Percentiles rank a stretch among this genome's conserved stretches.
These are phyloP conservation scores for Physella acuta DNA, from an alignment of 1,140 invertebrate genomes.

Conservation along the genomic window DNA sequence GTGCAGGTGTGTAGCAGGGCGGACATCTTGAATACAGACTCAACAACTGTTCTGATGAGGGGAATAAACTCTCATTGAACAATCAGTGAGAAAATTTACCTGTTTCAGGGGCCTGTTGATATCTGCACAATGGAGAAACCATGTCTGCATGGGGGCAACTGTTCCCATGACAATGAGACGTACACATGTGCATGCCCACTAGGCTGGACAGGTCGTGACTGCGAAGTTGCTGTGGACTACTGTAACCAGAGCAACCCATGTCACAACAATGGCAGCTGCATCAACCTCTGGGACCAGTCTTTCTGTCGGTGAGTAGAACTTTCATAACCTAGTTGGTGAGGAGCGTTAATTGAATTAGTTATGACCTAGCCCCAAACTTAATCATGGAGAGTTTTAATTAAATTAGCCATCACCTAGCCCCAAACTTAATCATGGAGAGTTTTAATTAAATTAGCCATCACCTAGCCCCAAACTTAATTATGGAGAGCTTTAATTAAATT, in stretches of 20 bases:
- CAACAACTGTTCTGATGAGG: not conserved
- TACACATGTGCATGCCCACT: slow-evolving; percentile 3
- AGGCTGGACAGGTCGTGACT: slow-evolving; percentile 5
- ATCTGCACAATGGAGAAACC: not conserved
- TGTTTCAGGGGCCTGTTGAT: slow-evolving; percentile 5
- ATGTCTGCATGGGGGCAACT: slow-evolving; percentile 6
- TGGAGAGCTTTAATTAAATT: too few relatives aligned
- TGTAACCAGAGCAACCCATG: slow-evolving; percentile 1
- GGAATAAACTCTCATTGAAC: not conserved
- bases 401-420: too few relatives aligned
- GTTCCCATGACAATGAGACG: not conserved
- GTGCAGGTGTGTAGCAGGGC: too few relatives aligned
- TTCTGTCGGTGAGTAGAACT: slow-evolving; percentile 21
- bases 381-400: too few relatives aligned
- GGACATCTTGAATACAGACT: too few relatives aligned
- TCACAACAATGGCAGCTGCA: slow-evolving; percentile 3
- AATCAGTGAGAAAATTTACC: not conserved
- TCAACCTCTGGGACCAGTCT: not conserved
- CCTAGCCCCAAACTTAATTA: too few relatives aligned
- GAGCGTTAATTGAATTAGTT: too few relatives aligned
- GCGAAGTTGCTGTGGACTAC: not conserved
- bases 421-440: too few relatives aligned
- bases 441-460: too few relatives aligned
- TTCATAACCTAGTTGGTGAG: too few relatives aligned
- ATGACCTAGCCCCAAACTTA: too few relatives aligned